Percentiles rank a stretch among this genome's conserved stretches.
Evolutionary conservation across 2,113 vertebrate genomes (phyloP).

Genomic region (Cathartes aura): DNA sequence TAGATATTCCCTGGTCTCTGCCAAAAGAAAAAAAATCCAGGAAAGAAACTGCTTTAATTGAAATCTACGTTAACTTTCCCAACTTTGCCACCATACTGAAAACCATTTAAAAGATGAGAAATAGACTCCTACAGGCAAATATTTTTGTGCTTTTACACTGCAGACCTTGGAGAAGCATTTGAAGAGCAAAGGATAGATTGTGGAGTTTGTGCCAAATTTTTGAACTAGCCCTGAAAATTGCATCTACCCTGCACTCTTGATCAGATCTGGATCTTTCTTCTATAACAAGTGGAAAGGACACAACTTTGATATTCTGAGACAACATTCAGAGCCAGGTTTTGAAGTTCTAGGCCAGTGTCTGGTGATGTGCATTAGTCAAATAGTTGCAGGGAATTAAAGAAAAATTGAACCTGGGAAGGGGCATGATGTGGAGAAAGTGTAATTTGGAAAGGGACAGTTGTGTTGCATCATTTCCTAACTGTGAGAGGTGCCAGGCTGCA

Average conservation of each 20-base stretch:
- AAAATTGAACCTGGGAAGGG: background rate
- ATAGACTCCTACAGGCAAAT: background rate
- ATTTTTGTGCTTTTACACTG: background rate
- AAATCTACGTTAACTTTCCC: background rate
- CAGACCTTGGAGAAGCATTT: background rate
- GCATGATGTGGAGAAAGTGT: background rate
- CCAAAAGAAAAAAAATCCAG: background rate
- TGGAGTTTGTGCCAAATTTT: background rate
- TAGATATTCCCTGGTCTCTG: background rate
- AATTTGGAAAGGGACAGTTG: background rate
- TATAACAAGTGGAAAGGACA: background rate
- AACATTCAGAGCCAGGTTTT: background rate
- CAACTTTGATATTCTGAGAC: background rate
- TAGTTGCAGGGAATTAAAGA: background rate
- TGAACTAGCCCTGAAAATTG: background rate
- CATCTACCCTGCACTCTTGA: background rate
- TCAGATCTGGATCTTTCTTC: background rate
- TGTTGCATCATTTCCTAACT: conserved; percentile 21
- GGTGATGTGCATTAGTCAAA: background rate
- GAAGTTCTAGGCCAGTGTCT: background rate
- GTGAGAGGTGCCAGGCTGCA: background rate
- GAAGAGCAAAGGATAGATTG: background rate
- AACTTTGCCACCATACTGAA: background rate
- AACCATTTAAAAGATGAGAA: background rate
- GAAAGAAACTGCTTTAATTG: background rate